Conservation (phyloP, 1,140 invertebrate species). For the Meloidogyne floridensis region DNA sequence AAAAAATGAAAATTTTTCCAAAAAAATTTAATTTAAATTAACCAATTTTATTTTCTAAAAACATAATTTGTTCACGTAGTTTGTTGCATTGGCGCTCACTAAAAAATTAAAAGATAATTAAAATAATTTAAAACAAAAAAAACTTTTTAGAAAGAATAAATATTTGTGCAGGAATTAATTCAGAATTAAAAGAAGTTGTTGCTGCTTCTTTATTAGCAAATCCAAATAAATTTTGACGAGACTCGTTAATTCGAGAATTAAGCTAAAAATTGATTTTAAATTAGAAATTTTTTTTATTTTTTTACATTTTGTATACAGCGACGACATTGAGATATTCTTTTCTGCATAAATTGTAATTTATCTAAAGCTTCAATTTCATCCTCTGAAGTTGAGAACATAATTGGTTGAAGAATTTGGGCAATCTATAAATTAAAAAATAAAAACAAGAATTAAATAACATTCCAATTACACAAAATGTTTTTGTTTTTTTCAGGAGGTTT, state of each 20-base stretch:
- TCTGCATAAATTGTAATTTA: not conserved
- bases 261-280: not conserved
- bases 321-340: not conserved
- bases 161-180: conserved; percentile 21
- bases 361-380: not conserved
- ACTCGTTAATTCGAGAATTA: not conserved
- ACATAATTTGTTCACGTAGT: conserved; percentile 14
- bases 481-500: no score
- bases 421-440: conserved; percentile 10
- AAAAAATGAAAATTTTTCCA: not conserved
- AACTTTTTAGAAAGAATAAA: conserved; percentile 20
- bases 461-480: no score
- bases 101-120: not conserved
- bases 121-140: conserved; percentile 3
- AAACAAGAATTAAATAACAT: not conserved
- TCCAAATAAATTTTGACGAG: not conserved
- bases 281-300: not conserved
- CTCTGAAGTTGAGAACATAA: conserved; percentile 8
- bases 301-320: not conserved
- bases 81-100: conserved; percentile 21
- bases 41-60: not conserved
- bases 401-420: not conserved
- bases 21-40: not conserved
- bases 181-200: not conserved
- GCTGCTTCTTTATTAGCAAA: not conserved